Percentiles rank a stretch among this genome's conserved stretches.
These are phyloP conservation scores for Zelleria hepariella DNA, from an alignment of 2,888 invertebrate species.

Conservation along the genomic window DNA sequence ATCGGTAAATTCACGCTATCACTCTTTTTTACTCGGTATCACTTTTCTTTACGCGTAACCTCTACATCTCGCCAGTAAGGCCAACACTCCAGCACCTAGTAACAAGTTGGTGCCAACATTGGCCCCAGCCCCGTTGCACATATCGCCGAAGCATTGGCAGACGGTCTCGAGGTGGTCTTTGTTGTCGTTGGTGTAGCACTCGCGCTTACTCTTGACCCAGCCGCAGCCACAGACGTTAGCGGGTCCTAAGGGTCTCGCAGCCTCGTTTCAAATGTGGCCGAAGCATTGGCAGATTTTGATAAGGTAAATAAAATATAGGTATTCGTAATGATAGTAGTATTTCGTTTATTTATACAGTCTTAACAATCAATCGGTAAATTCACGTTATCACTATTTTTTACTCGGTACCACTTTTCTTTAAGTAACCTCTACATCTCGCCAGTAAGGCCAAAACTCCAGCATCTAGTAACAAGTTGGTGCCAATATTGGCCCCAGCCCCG, in stretches of 20 bases:
- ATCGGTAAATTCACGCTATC: not conserved
- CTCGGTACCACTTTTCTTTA: not conserved
- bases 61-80: not conserved
- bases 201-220: conserved; percentile 34
- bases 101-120: not conserved
- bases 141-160: conserved; percentile 74
- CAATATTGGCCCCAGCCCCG: conserved; percentile 20
- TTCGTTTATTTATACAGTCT: not conserved
- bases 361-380: not conserved
- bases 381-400: no score
- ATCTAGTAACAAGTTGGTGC: not conserved
- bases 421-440: not conserved
- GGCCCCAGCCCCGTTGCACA: conserved; percentile 61
- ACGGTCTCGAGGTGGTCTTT: conserved; percentile 72
- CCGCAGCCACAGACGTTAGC: no score
- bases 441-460: not conserved
- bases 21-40: not conserved
- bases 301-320: no score
- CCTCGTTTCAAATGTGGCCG: conserved; percentile 57
- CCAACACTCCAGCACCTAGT: not conserved
- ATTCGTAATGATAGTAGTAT: not conserved
- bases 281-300: conserved; percentile 68
- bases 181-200: conserved; percentile 45
- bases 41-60: not conserved
- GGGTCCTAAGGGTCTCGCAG: not conserved